These are phyloP conservation scores for Lipotes vexillifer DNA, from an alignment of 2,113 vertebrate genomes.

Conservation along the genomic window DNA sequence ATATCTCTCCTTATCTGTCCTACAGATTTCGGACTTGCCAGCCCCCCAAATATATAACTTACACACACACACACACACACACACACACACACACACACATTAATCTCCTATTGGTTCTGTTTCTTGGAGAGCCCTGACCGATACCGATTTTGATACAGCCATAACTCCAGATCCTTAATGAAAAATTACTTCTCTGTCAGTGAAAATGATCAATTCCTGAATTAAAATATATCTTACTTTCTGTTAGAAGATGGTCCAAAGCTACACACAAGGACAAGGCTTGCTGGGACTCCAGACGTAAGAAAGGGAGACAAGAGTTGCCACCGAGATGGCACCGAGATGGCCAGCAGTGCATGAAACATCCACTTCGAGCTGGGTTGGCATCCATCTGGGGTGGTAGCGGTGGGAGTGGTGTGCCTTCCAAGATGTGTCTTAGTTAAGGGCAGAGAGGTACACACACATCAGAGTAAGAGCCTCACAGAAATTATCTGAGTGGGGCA, in stretches of 20 bases:
- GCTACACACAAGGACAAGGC: not conserved
- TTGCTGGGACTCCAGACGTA: not conserved
- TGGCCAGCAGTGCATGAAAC: not conserved
- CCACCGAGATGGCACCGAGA: too few relatives aligned
- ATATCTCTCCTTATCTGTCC: not conserved
- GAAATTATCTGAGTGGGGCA: not conserved
- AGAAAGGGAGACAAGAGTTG: not conserved
- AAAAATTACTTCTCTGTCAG: not conserved
- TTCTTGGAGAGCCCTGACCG: not conserved
- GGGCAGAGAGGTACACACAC: not conserved
- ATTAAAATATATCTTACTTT: not conserved
- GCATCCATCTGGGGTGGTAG: not conserved
- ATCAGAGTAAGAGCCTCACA: not conserved
- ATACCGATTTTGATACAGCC: not conserved
- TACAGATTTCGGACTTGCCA: not conserved
- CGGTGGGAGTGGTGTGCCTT: fast-evolving
- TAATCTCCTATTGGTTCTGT: not conserved
- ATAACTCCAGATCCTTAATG: not conserved
- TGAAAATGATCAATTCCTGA: not conserved
- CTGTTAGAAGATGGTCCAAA: not conserved
- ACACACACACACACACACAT: not conserved
- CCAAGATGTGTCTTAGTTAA: not conserved
- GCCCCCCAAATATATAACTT: too few relatives aligned
- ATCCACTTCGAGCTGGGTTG: not conserved
- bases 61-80: not conserved